Evolutionary conservation across 2,797 vertebrate species (phyloP).

Genomic region (Melanotaenia nigrans): DNA sequence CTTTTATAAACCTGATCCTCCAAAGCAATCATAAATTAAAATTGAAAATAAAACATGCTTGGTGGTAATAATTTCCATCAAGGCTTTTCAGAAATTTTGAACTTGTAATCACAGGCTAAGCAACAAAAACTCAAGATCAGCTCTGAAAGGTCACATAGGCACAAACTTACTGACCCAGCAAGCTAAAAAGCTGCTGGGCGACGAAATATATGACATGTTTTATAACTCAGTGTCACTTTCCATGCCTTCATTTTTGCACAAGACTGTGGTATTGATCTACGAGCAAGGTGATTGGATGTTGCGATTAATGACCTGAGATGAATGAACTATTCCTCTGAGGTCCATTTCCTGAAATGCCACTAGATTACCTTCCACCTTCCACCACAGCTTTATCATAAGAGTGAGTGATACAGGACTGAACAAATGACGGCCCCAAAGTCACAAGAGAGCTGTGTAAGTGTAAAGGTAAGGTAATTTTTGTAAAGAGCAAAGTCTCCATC

Average conservation of each 20-base stretch:
- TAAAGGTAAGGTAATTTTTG: slow-evolving; percentile 75
- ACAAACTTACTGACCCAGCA: slow-evolving; percentile 55
- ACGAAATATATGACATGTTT: slow-evolving; percentile 65
- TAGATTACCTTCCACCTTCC: slow-evolving; percentile 79
- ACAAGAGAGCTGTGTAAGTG: slow-evolving; percentile 69
- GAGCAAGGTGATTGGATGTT: slow-evolving; percentile 77
- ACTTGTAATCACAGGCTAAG: slow-evolving; percentile 36
- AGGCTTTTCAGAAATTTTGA: slow-evolving; percentile 29
- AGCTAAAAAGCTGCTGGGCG: slow-evolving; percentile 67
- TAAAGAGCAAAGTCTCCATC: slow-evolving; percentile 66
- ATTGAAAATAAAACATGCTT: slow-evolving; percentile 12
- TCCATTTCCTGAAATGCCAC: slow-evolving; percentile 80
- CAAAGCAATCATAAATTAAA: slow-evolving; percentile 32
- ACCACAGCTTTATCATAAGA: slow-evolving; percentile 76
- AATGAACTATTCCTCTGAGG: slow-evolving; percentile 80
- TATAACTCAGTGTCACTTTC: slow-evolving; percentile 74
- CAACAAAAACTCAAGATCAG: slow-evolving; percentile 55
- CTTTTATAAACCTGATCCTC: slow-evolving; percentile 18
- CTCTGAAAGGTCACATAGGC: slow-evolving; percentile 56
- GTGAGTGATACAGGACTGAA: slow-evolving; percentile 60
- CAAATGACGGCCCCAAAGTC: slow-evolving; percentile 66
- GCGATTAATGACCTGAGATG: slow-evolving; percentile 82
- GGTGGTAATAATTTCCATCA: slow-evolving; percentile 1
- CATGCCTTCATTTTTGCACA: slow-evolving; percentile 68
- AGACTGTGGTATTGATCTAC: slow-evolving; percentile 81